Conservation (phyloP, 2,113 vertebrate genomes). For the Struthio camelus region DNA sequence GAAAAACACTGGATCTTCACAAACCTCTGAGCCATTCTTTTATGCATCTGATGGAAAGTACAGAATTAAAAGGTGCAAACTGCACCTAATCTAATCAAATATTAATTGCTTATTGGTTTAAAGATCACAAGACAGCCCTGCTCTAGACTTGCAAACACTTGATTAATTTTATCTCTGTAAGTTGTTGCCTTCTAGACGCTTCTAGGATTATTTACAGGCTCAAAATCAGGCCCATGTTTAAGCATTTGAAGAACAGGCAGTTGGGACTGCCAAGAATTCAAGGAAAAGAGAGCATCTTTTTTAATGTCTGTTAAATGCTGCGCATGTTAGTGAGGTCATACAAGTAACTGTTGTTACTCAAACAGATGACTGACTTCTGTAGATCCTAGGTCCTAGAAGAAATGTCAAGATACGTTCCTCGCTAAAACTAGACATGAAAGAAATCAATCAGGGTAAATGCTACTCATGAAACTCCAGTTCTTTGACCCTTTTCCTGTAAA, state of each 20-base stretch:
- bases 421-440: too few relatives aligned
- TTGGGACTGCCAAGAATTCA: not conserved
- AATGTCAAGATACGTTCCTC: not conserved
- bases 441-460: not conserved
- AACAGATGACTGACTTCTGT: not conserved
- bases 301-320: not conserved
- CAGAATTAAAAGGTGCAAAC: not conserved
- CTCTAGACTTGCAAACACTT: not conserved
- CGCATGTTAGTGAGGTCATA: not conserved
- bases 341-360: not conserved
- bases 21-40: not conserved
- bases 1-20: not conserved
- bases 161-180: not conserved
- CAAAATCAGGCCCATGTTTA: not conserved
- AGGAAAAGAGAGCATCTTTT: not conserved
- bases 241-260: not conserved
- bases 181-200: not conserved
- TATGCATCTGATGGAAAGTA: not conserved
- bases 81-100: not conserved
- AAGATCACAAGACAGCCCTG: not conserved
- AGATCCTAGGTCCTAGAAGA: not conserved
- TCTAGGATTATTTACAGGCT: not conserved
- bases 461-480: not conserved
- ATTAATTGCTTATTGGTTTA: not conserved
- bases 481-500: not conserved